phyloP scores from a whole-genome alignment of 2,113 vertebrate genomes.

The Eulemur macaco region DNA sequence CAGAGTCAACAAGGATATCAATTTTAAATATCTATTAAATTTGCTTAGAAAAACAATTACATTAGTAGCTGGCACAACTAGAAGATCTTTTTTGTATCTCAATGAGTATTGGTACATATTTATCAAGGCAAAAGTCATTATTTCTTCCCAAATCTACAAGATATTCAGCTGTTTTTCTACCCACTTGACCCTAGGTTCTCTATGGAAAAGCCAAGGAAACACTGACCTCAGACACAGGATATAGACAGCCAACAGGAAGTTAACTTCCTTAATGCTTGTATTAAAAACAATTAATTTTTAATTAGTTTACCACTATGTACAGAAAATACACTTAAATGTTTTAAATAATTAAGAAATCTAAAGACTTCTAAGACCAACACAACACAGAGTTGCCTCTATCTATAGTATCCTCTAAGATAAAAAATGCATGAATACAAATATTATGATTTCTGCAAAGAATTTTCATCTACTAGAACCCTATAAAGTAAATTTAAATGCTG shows the following conservation, averaged over 20 bases:
- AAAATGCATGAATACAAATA: neutral
- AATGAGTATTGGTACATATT: neutral
- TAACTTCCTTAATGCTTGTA: neutral
- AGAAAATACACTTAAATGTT: neutral
- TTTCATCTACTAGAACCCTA: neutral
- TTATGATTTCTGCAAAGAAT: neutral
- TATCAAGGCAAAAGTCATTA: neutral
- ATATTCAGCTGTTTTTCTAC: neutral
- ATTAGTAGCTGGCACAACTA: neutral
- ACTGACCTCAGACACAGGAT: neutral
- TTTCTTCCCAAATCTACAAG: neutral
- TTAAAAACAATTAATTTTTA: neutral
- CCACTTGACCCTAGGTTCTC: neutral
- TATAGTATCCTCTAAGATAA: neutral
- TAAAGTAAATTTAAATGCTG: neutral
- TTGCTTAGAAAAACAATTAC: conserved; percentile 35
- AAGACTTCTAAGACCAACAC: neutral
- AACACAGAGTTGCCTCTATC: neutral
- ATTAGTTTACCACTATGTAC: neutral
- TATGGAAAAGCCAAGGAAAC: neutral
- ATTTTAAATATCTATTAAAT: conserved; percentile 41
- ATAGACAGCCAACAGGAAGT: neutral
- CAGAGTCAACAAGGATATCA: neutral
- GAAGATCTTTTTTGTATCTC: neutral
- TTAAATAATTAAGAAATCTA: conserved; percentile 19